phyloP scores from a whole-genome alignment of 2,797 vertebrate species.

The Xenentodon cancila region DNA sequence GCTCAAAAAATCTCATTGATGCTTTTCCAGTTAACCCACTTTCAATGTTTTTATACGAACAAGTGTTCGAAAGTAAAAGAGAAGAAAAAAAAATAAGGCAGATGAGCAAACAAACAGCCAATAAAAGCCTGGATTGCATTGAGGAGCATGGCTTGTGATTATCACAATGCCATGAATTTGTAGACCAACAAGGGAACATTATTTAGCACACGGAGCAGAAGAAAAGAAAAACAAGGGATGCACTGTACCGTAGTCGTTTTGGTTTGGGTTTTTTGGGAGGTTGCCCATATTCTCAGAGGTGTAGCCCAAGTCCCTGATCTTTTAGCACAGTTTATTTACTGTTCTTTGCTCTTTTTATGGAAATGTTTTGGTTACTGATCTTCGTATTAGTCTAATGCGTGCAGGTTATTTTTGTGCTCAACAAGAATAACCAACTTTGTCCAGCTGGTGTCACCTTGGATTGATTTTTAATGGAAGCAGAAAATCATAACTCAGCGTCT shows the following conservation, averaged over 20 bases:
- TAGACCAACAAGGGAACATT: conserved; percentile 55
- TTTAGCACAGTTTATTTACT: conserved; percentile 27
- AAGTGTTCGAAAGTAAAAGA: conserved; percentile 68
- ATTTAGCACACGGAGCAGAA: conserved; percentile 46
- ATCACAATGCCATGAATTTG: conserved; percentile 51
- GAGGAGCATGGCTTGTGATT: conserved; percentile 58
- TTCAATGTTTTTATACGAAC: conserved; percentile 79
- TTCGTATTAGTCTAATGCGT: neutral
- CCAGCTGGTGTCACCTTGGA: neutral
- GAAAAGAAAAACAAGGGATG: conserved; percentile 12
- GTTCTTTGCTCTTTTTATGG: conserved; percentile 14
- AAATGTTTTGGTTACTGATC: neutral
- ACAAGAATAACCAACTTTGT: too few species aligned
- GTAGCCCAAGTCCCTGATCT: conserved; percentile 28
- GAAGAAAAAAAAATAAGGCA: conserved; percentile 45
- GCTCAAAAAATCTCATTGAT: conserved; percentile 84
- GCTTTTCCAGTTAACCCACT: conserved; percentile 83
- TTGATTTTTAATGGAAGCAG: neutral
- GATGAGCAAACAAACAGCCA: conserved; percentile 68
- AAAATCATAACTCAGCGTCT: neutral
- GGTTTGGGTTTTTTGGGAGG: conserved; percentile 2
- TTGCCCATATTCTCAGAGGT: conserved; percentile 19
- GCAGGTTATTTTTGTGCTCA: conserved; percentile 1
- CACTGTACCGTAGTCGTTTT: conserved; percentile 19
- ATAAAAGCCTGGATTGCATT: conserved; percentile 59